These are phyloP conservation scores for Tricholauxania praeusta DNA, from an alignment of 2,888 invertebrate species.

Conservation along the genomic window DNA sequence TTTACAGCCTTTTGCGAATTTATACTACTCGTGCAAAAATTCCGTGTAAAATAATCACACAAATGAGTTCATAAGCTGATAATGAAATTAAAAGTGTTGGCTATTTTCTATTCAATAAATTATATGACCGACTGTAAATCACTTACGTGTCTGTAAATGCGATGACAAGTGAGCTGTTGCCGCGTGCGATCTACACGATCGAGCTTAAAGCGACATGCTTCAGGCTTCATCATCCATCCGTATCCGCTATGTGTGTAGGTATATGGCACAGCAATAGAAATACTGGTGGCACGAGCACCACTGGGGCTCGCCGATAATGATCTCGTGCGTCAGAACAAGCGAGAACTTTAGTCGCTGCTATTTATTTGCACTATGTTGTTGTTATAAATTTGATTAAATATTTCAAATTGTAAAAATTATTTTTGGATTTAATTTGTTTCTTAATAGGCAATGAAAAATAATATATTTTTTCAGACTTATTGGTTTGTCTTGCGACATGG, in stretches of 20 bases:
- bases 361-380: not conserved
- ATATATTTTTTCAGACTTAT: too few relatives aligned
- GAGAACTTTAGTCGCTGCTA: conserved; percentile 38
- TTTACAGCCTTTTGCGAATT: too few relatives aligned
- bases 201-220: conserved; percentile 18
- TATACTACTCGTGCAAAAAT: too few relatives aligned
- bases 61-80: too few relatives aligned
- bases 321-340: conserved; percentile 47
- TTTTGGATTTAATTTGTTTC: too few relatives aligned
- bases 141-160: not conserved
- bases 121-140: too few relatives aligned
- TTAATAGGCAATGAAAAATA: too few relatives aligned
- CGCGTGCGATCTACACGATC: conserved; percentile 29
- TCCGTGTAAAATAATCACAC: too few relatives aligned
- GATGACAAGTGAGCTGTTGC: conserved; percentile 30
- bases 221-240: conserved; percentile 25
- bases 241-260: conserved; percentile 3
- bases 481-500: too few relatives aligned
- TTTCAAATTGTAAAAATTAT: too few relatives aligned
- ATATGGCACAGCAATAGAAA: not conserved
- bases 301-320: conserved; percentile 44
- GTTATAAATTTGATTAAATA: not conserved
- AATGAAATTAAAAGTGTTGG: too few relatives aligned
- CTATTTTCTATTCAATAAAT: too few relatives aligned
- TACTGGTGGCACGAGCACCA: conserved; percentile 26